A percentile compares a stretch with the other conserved stretches of the same genome.
phyloP scores from a whole-genome alignment of 2,797 vertebrate genomes.

The Fundulus diaphanus region DNA sequence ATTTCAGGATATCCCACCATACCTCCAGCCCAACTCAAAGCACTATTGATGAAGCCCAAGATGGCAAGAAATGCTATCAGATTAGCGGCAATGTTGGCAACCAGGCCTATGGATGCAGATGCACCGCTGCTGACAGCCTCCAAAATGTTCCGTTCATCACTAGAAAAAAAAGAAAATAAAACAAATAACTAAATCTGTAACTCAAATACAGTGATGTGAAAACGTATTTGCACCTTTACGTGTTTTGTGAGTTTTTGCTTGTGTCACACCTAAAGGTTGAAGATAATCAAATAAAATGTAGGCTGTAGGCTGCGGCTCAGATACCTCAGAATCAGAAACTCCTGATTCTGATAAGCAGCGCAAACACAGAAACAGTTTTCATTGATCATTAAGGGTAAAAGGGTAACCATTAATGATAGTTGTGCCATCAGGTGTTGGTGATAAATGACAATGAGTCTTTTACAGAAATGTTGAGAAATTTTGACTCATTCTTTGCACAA shows the following conservation, averaged over 20 bases:
- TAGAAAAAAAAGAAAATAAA: constrained; percentile 50
- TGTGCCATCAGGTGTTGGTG: not conserved
- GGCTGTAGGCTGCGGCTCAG: no score
- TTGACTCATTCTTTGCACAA: no score
- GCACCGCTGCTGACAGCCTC: constrained; percentile 93
- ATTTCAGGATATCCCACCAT: constrained; percentile 89
- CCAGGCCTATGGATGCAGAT: constrained; percentile 84
- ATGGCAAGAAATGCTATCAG: constrained; percentile 92
- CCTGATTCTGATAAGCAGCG: not conserved
- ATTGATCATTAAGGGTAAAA: not conserved
- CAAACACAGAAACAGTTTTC: not conserved
- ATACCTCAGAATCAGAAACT: not conserved
- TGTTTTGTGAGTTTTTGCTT: not conserved
- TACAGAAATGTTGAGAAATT: no score
- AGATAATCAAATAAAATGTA: not conserved
- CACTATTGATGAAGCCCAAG: constrained; percentile 88
- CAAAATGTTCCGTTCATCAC: constrained; percentile 89
- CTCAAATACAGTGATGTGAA: not conserved
- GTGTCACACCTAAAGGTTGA: not conserved
- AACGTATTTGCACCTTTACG: not conserved
- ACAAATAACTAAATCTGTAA: not conserved
- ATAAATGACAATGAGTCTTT: not conserved
- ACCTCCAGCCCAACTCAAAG: constrained; percentile 88
- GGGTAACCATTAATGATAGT: no score
- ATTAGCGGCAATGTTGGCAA: constrained; percentile 92